Conservation (phyloP, 2,888 invertebrate species). For the Linyphia triangularis region DNA sequence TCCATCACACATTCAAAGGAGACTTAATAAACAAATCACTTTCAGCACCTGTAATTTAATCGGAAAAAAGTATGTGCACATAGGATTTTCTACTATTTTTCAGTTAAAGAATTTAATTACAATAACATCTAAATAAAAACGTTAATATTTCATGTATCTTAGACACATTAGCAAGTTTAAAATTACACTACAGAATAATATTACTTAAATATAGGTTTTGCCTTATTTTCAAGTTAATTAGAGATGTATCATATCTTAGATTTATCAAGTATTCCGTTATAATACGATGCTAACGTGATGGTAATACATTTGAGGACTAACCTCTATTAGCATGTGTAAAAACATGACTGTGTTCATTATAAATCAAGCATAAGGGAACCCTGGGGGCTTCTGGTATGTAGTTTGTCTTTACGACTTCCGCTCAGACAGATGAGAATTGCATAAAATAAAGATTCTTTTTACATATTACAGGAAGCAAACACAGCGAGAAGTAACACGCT, state of each 20-base stretch:
- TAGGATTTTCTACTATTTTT: background rate
- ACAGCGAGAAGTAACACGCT: background rate
- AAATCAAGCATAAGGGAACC: background rate
- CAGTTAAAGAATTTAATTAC: background rate
- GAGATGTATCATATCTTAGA: too few relatives aligned
- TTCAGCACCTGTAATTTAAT: background rate
- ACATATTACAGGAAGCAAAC: slow-evolving; percentile 29
- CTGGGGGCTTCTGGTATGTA: background rate
- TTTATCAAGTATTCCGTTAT: too few relatives aligned
- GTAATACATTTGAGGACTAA: too few relatives aligned
- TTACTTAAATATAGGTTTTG: too few relatives aligned
- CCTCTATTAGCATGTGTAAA: background rate
- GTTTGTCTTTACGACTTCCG: background rate
- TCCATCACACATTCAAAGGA: too few relatives aligned
- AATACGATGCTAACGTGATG: too few relatives aligned
- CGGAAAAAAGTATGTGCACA: background rate
- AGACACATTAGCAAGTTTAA: too few relatives aligned
- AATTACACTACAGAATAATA: too few relatives aligned
- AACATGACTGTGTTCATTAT: background rate
- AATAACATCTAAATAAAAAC: background rate
- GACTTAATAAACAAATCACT: background rate
- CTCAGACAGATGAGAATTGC: background rate
- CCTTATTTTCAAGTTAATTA: too few relatives aligned
- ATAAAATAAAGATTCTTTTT: background rate
- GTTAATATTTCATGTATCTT: background rate